A percentile compares a stretch with the other conserved stretches of the same genome.
phyloP scores from a whole-genome alignment of 1,140 invertebrate species.

The Solen grandis region DNA sequence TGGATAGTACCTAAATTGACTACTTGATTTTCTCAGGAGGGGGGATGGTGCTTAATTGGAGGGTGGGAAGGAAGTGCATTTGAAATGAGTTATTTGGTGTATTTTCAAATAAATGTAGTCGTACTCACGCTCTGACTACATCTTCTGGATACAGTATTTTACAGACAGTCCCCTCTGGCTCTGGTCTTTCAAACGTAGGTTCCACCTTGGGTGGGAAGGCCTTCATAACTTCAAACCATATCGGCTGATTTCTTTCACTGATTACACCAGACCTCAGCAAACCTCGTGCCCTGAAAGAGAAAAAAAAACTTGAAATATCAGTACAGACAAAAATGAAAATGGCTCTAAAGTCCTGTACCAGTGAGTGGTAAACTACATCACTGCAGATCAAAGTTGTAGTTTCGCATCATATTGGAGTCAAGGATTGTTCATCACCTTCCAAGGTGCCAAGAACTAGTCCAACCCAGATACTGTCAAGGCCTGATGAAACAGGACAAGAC shows the following conservation, averaged over 20 bases:
- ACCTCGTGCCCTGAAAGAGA: slow-evolving; percentile 85
- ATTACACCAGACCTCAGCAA: slow-evolving; percentile 88
- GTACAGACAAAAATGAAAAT: background rate
- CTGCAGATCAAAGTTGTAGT: background rate
- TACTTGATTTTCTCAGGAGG: too few species aligned
- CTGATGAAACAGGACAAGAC: too few species aligned
- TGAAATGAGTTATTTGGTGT: too few species aligned
- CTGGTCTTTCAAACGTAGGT: slow-evolving; percentile 86
- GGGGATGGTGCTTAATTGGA: too few species aligned
- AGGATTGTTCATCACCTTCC: background rate
- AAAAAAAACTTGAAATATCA: too few species aligned
- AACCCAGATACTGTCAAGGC: too few species aligned
- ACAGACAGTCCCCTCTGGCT: slow-evolving; percentile 83
- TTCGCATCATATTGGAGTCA: background rate
- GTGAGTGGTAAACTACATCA: too few species aligned
- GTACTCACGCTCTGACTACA: slow-evolving; percentile 89
- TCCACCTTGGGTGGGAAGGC: slow-evolving; percentile 91
- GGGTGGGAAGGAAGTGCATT: too few species aligned
- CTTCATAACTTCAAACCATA: slow-evolving; percentile 95
- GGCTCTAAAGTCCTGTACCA: background rate
- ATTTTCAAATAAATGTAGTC: too few species aligned
- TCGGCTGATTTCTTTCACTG: slow-evolving; percentile 88
- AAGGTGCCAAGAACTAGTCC: background rate
- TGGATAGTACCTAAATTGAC: too few species aligned
- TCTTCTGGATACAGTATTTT: slow-evolving; percentile 94